These are phyloP conservation scores for Misgurnus anguillicaudatus DNA, from an alignment of 2,113 vertebrate genomes.

Conservation along the genomic window DNA sequence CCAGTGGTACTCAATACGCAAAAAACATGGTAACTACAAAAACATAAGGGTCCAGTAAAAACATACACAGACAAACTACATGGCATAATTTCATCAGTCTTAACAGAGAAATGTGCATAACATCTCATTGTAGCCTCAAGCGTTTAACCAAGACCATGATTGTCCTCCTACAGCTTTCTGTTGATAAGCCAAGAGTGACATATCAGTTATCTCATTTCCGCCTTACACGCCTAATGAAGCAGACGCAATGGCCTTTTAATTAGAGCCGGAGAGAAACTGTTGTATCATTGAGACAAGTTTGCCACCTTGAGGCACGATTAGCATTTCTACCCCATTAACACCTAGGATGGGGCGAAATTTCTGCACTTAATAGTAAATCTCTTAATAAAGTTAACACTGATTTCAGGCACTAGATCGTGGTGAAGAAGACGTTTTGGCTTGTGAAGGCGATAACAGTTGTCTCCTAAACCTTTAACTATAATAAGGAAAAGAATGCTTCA, in stretches of 20 bases:
- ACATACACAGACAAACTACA: background rate
- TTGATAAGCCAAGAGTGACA: conserved; percentile 33
- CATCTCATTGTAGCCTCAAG: background rate
- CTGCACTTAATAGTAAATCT: conserved; percentile 43
- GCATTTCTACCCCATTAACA: conserved; percentile 46
- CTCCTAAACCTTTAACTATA: background rate
- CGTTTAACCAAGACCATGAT: background rate
- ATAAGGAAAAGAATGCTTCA: background rate
- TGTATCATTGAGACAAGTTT: conserved; percentile 49
- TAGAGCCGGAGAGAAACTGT: conserved; percentile 43
- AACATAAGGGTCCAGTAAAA: no score
- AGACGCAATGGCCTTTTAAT: conserved; percentile 45
- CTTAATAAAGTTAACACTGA: conserved; percentile 7
- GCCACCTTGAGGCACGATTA: conserved; percentile 57
- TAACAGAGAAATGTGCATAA: background rate
- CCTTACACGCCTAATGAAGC: conserved; percentile 22
- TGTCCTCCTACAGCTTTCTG: conserved; percentile 25
- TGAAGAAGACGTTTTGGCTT: no score
- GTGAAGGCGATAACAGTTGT: no score
- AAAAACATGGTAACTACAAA: no score
- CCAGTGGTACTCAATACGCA: no score
- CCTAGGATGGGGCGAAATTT: conserved; percentile 42
- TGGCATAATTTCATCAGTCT: background rate
- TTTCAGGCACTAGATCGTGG: background rate
- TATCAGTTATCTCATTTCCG: conserved; percentile 44